A percentile compares a stretch with the other conserved stretches of the same genome.
These are phyloP conservation scores for Corythaeola cristata DNA, from an alignment of 2,113 vertebrate genomes.

Conservation along the genomic window DNA sequence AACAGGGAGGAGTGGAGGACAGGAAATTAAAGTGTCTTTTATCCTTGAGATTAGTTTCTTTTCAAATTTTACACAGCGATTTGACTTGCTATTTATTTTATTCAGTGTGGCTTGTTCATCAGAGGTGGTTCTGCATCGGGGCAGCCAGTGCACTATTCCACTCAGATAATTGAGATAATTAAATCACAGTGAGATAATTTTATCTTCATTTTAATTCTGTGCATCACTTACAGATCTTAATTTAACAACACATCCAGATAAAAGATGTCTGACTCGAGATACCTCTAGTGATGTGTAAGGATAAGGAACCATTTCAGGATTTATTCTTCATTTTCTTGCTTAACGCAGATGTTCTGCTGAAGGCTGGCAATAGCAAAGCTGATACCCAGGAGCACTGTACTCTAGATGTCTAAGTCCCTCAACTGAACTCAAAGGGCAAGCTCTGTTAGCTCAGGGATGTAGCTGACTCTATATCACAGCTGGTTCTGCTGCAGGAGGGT, in stretches of 20 bases:
- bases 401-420: background rate
- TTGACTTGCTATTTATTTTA: slow-evolving; percentile 25
- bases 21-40: background rate
- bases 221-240: background rate
- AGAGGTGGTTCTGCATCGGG: background rate
- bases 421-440: background rate
- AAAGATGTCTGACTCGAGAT: background rate
- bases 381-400: background rate
- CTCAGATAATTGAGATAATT: slow-evolving; percentile 45
- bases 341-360: background rate
- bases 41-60: background rate
- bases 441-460: background rate
- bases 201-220: slow-evolving; percentile 34
- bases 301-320: background rate
- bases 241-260: background rate
- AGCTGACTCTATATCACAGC: background rate
- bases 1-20: background rate
- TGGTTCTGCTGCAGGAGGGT: background rate
- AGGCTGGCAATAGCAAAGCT: background rate
- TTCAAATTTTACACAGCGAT: background rate
- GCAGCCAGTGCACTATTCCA: background rate
- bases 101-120: background rate
- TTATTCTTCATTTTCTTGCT: background rate
- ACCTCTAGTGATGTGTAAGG: background rate
- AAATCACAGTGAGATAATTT: slow-evolving; percentile 22